Conservation (phyloP, 2,888 invertebrate genomes). For the Amiota mariae region DNA sequence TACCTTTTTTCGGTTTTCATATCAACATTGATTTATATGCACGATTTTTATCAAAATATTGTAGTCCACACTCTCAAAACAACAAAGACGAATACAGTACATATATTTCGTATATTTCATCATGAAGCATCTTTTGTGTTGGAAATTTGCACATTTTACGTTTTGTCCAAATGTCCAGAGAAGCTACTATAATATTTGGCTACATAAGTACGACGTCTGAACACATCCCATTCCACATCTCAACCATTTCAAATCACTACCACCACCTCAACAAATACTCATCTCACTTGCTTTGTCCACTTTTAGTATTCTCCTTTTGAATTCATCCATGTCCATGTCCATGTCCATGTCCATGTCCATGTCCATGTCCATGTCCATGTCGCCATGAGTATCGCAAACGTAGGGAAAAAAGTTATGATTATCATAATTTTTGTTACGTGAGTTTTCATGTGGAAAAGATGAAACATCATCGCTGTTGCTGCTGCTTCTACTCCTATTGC, state of each 20-base stretch:
- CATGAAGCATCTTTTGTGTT: constrained; percentile 21
- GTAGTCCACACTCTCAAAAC: not conserved
- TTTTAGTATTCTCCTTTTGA: constrained; percentile 21
- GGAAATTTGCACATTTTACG: constrained; percentile 31
- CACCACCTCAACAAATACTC: constrained; percentile 6
- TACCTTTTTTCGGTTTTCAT: constrained; percentile 67
- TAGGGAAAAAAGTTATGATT: constrained; percentile 65
- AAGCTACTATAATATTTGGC: not conserved
- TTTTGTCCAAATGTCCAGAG: constrained; percentile 9
- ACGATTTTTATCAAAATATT: constrained; percentile 65
- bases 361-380: constrained; percentile 47
- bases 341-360: constrained; percentile 44
- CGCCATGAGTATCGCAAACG: constrained; percentile 38
- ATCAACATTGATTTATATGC: constrained; percentile 71
- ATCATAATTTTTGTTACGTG: constrained; percentile 71
- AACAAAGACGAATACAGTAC: not conserved
- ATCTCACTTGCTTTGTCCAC: constrained; percentile 41
- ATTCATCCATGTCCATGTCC: constrained; percentile 45
- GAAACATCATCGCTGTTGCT: constrained; percentile 63
- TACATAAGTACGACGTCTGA: not conserved
- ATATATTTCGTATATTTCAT: not conserved
- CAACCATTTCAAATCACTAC: not conserved
- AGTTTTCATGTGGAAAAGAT: constrained; percentile 70
- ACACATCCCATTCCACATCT: not conserved
- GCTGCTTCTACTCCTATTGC: constrained; percentile 17